Conservation (phyloP, 2,888 invertebrate species). For the Kuschelorhynchus macadamiae region DNA sequence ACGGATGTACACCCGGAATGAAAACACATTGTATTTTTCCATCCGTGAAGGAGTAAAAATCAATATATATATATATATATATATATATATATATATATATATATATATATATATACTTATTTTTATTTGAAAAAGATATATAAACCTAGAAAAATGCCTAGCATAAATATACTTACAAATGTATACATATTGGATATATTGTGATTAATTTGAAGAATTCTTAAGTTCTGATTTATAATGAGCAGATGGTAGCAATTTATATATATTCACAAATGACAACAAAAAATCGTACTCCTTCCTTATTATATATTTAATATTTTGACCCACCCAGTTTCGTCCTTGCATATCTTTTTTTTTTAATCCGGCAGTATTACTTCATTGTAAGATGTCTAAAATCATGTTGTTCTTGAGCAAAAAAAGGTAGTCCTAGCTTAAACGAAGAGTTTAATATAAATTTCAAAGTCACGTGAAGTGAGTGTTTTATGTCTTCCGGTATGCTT, state of each 20-base stretch:
- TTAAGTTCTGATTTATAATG: conserved; percentile 28
- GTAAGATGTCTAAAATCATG: no score
- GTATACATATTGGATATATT: conserved; percentile 37
- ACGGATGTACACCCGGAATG: no score
- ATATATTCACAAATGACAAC: background rate
- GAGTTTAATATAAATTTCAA: conserved; percentile 21
- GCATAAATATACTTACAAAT: conserved; percentile 37
- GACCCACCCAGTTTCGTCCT: conserved; percentile 35
- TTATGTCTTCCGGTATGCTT: no score
- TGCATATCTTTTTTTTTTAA: conserved; percentile 14
- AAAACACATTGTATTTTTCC: background rate
- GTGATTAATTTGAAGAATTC: conserved; percentile 31
- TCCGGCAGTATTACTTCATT: background rate
- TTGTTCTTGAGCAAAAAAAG: no score
- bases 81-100: background rate
- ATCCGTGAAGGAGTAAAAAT: background rate
- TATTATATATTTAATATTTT: conserved; percentile 15
- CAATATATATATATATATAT: background rate
- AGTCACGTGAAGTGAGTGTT: conserved; percentile 8
- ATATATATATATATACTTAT: no score
- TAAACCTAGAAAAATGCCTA: background rate
- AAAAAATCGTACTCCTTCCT: conserved; percentile 38
- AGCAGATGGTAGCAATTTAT: conserved; percentile 23
- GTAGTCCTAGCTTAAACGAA: conserved; percentile 3
- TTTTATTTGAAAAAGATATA: no score